Evolutionary conservation across 2,888 invertebrate species (phyloP).

Genomic region (Schrankia costaestrigalis): DNA sequence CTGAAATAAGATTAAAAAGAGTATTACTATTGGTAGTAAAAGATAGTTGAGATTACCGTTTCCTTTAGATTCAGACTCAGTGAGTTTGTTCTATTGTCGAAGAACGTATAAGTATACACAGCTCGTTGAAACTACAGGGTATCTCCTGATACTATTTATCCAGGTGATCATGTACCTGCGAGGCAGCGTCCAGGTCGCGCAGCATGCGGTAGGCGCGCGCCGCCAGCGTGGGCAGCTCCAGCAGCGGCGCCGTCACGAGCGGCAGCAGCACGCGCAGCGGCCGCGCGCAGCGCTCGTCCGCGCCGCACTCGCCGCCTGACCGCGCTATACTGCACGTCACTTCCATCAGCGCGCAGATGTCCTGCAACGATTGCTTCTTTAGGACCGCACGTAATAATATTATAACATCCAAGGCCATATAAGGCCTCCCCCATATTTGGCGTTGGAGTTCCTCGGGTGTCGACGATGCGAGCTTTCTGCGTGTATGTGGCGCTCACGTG

Average conservation of each 20-base stretch:
- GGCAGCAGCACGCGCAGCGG: slow-evolving; percentile 63
- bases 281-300: slow-evolving; percentile 52
- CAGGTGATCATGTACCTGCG: slow-evolving; percentile 44
- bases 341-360: slow-evolving; percentile 90
- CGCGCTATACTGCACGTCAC: slow-evolving; percentile 78
- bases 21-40: no score
- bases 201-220: slow-evolving; percentile 66
- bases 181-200: slow-evolving; percentile 58
- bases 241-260: slow-evolving; percentile 53
- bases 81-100: no score
- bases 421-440: no score
- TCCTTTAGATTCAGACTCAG: no score
- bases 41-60: no score
- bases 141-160: no score
- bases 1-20: slow-evolving; percentile 46
- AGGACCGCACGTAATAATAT: no score
- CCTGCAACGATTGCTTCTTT: slow-evolving; percentile 79
- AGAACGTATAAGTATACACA: background rate
- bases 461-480: no score
- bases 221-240: slow-evolving; percentile 62
- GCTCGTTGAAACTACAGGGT: background rate
- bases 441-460: no score
- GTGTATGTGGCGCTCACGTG: no score
- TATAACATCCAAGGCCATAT: no score
- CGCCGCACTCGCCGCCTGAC: slow-evolving; percentile 43